Base-by-base conservation (phyloP, 2,797 vertebrate species). In the Hoplostethus atlanticus region DNA sequence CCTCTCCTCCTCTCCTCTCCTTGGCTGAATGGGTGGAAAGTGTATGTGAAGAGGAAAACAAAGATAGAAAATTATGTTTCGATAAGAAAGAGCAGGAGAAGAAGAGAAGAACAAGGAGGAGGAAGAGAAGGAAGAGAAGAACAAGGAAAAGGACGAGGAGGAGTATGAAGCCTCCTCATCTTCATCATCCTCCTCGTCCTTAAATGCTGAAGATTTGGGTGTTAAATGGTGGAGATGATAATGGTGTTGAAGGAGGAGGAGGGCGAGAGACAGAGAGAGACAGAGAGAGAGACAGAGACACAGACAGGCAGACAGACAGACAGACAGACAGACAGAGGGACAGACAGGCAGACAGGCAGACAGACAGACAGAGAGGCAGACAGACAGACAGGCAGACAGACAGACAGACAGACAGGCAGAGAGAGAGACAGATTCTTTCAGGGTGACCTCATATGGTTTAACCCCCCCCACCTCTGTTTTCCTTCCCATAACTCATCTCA, bases 401-500 rank as follows among this genome's bases (percentile, higher is more conserved):
- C 21, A 21, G 21, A 1, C 21, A 21, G 21, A 21, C 1, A 38
- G n/a, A 17, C 36, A n/a, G 17, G 17, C 12, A 30, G 66, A 64
- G 15, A 68, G 55, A 70, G 42, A 77, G 16, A 31, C 46, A 74
- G 71, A 90, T 90, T 84, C 79, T 80, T 88, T 74, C 31, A 62
- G 63, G 54, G 42, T 89, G 86, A 91, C 80, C 81, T 90, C 81
- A 86, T 71, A 21, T 0, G 4, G 63, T 79, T 66, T 84, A 76
- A 86, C 73, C 84, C 67, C 67, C 4, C 34, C 36, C 56, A 81
- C 81, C 84, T 70, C 78, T 87, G 84, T 89, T 89, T 89, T 79
- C 65, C 59, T 87, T 85, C 80, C 87, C 78, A 89, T 89, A 88
- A 89, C 84, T 88, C 84, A 91, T 84, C 74, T 82, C 77, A 88